Evolutionary conservation across 2,113 vertebrate genomes (phyloP).

Genomic region (Triplophysa tibetana): DNA sequence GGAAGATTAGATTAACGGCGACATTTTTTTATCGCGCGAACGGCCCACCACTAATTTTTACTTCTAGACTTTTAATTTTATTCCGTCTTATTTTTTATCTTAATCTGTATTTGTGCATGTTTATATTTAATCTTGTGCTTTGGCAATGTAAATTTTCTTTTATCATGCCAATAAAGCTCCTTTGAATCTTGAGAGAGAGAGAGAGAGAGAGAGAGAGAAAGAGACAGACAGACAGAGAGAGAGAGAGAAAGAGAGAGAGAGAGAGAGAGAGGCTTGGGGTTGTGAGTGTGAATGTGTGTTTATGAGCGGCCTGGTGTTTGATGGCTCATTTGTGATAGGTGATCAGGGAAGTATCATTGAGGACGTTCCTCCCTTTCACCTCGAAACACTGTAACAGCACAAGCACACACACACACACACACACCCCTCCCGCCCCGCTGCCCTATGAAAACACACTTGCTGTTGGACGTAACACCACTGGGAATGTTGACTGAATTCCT

Average conservation of each 20-base stretch:
- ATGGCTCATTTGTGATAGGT: conserved; percentile 72
- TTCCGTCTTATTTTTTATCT: too few species aligned
- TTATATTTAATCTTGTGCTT: too few species aligned
- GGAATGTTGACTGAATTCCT: conserved; percentile 28
- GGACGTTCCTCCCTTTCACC: neutral
- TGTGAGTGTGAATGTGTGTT: conserved; percentile 55
- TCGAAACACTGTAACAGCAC: neutral
- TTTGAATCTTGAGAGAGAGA: too few species aligned
- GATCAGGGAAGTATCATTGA: conserved; percentile 73
- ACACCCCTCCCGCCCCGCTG: neutral
- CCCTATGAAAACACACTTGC: conserved; percentile 23
- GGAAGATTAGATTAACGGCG: too few species aligned
- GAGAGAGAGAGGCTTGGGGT: too few species aligned
- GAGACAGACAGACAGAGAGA: neutral
- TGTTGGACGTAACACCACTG: conserved; percentile 10
- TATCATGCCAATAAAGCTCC: too few species aligned
- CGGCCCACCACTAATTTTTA: too few species aligned
- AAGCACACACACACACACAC: conserved; percentile 1
- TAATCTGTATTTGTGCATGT: too few species aligned
- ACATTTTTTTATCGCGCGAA: too few species aligned
- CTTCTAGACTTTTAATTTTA: too few species aligned
- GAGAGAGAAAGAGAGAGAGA: neutral
- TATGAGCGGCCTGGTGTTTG: conserved; percentile 72
- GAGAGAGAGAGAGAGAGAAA: neutral
- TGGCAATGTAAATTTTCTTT: too few species aligned